phyloP scores from a whole-genome alignment of 2,113 vertebrate genomes.

The Plotosus lineatus region DNA sequence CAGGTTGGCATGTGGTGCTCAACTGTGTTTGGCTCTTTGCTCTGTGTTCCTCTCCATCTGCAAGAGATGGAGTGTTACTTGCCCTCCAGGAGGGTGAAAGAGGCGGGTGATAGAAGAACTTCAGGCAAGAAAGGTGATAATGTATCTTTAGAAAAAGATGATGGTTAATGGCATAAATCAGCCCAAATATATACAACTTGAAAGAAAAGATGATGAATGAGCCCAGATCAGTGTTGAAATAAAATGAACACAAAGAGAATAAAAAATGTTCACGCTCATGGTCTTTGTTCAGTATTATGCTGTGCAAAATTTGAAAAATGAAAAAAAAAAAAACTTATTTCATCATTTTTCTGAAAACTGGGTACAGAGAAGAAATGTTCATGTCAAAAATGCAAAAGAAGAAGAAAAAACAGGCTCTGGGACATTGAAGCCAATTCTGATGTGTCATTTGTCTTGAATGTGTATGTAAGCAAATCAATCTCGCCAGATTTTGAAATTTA shows the following conservation, averaged over 20 bases:
- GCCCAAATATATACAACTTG: background rate
- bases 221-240: background rate
- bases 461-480: too few species aligned
- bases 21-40: background rate
- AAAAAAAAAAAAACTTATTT: background rate
- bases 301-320: too few species aligned
- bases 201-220: background rate
- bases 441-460: too few species aligned
- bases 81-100: slow-evolving; percentile 22
- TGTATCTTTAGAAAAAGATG: background rate
- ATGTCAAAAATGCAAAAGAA: too few species aligned
- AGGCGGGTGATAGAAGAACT: slow-evolving; percentile 33
- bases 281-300: too few species aligned
- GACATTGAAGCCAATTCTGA: too few species aligned
- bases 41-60: slow-evolving; percentile 19
- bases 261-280: too few species aligned
- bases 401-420: too few species aligned
- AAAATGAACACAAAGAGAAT: too few species aligned
- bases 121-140: background rate
- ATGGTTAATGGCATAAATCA: background rate
- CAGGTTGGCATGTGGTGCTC: background rate
- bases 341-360: too few species aligned
- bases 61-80: background rate
- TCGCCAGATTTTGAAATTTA: too few species aligned
- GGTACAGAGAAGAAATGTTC: too few species aligned